Percentiles rank a stretch among this genome's conserved stretches.
These are phyloP conservation scores for Deroplatys truncata DNA, from an alignment of 2,888 invertebrate species.

Conservation along the genomic window DNA sequence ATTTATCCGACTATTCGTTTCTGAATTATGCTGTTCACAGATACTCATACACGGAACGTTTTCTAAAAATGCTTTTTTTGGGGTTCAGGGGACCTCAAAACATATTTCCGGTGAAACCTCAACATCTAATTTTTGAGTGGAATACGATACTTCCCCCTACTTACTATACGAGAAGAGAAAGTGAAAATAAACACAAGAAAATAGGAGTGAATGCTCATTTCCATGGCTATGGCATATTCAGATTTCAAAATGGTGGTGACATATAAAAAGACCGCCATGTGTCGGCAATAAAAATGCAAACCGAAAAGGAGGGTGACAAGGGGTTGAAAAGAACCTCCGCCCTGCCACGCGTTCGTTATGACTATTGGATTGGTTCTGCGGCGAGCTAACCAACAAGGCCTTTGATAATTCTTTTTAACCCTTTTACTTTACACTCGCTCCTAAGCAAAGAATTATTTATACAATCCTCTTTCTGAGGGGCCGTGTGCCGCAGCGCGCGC, in stretches of 20 bases:
- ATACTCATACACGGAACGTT: too few species aligned
- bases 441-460: conserved; percentile 10
- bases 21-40: too few species aligned
- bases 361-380: conserved; percentile 3
- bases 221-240: not conserved
- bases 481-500: not conserved
- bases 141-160: too few species aligned
- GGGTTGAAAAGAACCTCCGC: not conserved
- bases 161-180: too few species aligned
- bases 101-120: too few species aligned
- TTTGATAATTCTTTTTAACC: conserved; percentile 16
- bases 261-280: not conserved
- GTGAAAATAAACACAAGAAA: too few species aligned
- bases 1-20: too few species aligned
- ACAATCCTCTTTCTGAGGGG: not conserved
- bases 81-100: too few species aligned
- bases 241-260: not conserved
- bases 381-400: not conserved
- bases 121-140: too few species aligned
- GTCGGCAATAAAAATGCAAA: not conserved
- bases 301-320: not conserved
- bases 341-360: not conserved
- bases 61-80: too few species aligned
- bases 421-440: conserved; percentile 9
- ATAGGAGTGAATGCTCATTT: too few species aligned